A percentile compares a stretch with the other conserved stretches of the same genome.
phyloP scores from a whole-genome alignment of 2,797 vertebrate genomes.

The Hapalemur alaotrensis region DNA sequence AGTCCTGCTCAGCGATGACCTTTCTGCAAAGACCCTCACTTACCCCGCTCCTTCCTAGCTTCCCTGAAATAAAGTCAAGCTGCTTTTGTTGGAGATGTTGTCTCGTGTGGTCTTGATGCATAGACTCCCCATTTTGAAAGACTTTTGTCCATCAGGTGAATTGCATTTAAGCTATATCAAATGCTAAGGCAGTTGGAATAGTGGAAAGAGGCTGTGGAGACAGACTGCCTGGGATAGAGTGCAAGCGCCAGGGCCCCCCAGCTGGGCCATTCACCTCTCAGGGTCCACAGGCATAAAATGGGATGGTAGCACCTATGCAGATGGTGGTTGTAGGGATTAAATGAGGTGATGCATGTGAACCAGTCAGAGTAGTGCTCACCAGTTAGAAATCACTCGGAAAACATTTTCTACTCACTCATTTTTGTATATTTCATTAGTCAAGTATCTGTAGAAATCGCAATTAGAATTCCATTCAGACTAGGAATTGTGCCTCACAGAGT shows the following conservation, averaged over 20 bases:
- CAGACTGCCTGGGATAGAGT: background rate
- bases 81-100: background rate
- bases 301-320: background rate
- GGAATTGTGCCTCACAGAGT: background rate
- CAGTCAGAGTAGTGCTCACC: background rate
- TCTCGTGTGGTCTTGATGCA: background rate
- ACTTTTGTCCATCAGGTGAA: background rate
- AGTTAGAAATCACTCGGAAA: background rate
- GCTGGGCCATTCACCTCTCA: background rate
- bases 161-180: background rate
- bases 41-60: background rate
- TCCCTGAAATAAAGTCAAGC: constrained; percentile 63
- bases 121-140: background rate
- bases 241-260: too few relatives aligned
- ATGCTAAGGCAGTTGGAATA: background rate
- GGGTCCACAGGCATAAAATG: background rate
- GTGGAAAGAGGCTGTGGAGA: background rate
- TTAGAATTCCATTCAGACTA: background rate
- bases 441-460: background rate
- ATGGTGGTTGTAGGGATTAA: background rate
- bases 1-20: background rate
- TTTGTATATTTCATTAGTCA: background rate
- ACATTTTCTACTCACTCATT: too few relatives aligned
- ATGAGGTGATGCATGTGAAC: background rate
- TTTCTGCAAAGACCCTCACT: constrained; percentile 3